Evolutionary conservation across 2,797 vertebrate species (phyloP).

Genomic region (Pseudochirops cupreus): DNA sequence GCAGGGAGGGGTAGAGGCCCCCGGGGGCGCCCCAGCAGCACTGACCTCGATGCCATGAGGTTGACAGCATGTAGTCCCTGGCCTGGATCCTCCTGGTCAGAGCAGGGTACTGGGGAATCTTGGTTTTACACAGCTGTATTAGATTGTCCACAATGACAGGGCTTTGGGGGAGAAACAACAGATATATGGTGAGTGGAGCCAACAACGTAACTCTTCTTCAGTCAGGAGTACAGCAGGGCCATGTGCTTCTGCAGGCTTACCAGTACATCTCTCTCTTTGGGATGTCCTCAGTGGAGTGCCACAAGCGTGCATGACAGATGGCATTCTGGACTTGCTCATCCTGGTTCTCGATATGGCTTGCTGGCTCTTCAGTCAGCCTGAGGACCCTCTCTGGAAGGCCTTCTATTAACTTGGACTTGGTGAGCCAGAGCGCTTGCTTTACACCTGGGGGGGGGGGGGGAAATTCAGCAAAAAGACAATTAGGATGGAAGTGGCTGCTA

Average conservation of each 20-base stretch:
- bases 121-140: constrained; percentile 91
- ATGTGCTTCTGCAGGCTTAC: constrained; percentile 80
- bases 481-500: neutral
- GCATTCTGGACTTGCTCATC: constrained; percentile 87
- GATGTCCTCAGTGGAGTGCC: constrained; percentile 87
- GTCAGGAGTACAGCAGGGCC: neutral
- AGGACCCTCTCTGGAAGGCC: constrained; percentile 90
- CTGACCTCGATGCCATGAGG: constrained; percentile 93
- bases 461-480: neutral
- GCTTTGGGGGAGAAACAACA: constrained; percentile 82
- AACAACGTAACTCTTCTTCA: neutral
- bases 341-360: constrained; percentile 87
- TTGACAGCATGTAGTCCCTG: constrained; percentile 87
- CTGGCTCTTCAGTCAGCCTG: constrained; percentile 78
- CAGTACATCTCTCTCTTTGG: constrained; percentile 88
- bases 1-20: neutral
- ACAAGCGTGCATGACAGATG: constrained; percentile 91
- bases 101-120: constrained; percentile 85
- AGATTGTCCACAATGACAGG: constrained; percentile 90
- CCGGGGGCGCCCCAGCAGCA: neutral
- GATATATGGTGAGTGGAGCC: constrained; percentile 49
- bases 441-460: constrained; percentile 87
- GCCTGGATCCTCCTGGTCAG: constrained; percentile 87
- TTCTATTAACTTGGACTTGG: constrained; percentile 90
- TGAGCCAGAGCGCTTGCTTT: constrained; percentile 95